These are phyloP conservation scores for Prionchulus punctatus DNA, from an alignment of 2,888 invertebrate species.

Conservation along the genomic window DNA sequence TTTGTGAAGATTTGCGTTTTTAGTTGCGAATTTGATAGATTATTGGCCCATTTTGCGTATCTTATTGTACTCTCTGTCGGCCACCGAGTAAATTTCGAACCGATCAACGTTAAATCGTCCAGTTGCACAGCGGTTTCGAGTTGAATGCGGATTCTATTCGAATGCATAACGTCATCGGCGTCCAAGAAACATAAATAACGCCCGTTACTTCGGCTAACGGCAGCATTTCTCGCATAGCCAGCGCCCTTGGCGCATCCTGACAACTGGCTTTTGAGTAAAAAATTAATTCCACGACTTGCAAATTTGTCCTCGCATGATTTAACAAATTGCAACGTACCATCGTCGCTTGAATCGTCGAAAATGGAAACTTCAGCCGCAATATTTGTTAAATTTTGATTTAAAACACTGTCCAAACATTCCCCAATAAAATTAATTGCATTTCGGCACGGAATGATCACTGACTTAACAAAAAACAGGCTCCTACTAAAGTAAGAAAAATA, in stretches of 20 bases:
- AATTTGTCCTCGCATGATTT: background rate
- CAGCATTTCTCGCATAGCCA: constrained; percentile 56
- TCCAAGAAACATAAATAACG: constrained; percentile 61
- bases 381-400: constrained; percentile 40
- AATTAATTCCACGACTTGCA: background rate
- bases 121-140: constrained; percentile 42
- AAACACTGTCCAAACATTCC: constrained; percentile 49
- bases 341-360: constrained; percentile 5
- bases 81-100: constrained; percentile 42
- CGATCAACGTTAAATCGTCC: constrained; percentile 44
- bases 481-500: too few species aligned
- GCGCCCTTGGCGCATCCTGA: constrained; percentile 35
- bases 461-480: constrained; percentile 44
- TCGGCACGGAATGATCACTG: constrained; percentile 53
- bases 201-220: constrained; percentile 48
- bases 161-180: constrained; percentile 59
- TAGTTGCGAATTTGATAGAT: constrained; percentile 44
- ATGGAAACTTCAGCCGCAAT: constrained; percentile 1
- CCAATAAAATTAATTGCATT: constrained; percentile 56
- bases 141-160: constrained; percentile 46
- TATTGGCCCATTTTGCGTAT: constrained; percentile 59
- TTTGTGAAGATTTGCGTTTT: constrained; percentile 50
- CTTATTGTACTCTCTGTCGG: constrained; percentile 49
- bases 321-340: background rate
- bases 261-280: background rate